Evolutionary conservation across 1,140 invertebrate species (phyloP).

Genomic region (Gryllus bimaculatus): DNA sequence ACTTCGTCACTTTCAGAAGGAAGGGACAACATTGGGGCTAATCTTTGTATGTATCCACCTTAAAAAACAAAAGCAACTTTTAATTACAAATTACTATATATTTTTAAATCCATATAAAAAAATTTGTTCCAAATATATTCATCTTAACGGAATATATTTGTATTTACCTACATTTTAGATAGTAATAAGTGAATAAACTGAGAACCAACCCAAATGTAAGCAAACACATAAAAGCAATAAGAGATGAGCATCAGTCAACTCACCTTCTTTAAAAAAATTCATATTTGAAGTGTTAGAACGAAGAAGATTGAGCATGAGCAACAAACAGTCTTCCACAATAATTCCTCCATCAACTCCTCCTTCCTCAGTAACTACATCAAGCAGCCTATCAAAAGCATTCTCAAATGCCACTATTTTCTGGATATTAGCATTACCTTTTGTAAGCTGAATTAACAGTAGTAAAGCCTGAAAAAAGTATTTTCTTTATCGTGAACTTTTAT

Average conservation of each 20-base stretch:
- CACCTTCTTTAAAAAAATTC: conserved; percentile 95
- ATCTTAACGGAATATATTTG: too few species aligned
- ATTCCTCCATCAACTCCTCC: conserved; percentile 92
- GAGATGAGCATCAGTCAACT: neutral
- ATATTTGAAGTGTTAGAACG: conserved; percentile 96
- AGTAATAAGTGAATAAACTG: conserved; percentile 8
- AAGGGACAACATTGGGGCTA: conserved; percentile 78
- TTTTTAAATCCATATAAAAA: neutral
- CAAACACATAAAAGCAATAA: neutral
- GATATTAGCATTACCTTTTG: conserved; percentile 93
- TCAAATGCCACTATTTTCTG: conserved; percentile 99
- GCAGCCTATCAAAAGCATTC: conserved; percentile 93
- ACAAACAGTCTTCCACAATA: conserved; percentile 94
- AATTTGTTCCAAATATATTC: too few species aligned
- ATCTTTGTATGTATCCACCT: conserved; percentile 79
- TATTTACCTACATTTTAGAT: too few species aligned
- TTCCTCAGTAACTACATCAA: conserved; percentile 88
- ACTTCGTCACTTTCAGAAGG: conserved; percentile 58
- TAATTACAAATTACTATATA: neutral
- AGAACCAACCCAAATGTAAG: neutral
- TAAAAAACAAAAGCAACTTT: conserved; percentile 17
- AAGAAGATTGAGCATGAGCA: conserved; percentile 89
- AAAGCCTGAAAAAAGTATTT: conserved; percentile 49
- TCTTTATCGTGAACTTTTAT: too few species aligned
- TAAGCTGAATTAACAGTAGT: conserved; percentile 84